Evolutionary conservation across 2,113 vertebrate species (phyloP).

Genomic region (Campylorhamphus procurvoides): DNA sequence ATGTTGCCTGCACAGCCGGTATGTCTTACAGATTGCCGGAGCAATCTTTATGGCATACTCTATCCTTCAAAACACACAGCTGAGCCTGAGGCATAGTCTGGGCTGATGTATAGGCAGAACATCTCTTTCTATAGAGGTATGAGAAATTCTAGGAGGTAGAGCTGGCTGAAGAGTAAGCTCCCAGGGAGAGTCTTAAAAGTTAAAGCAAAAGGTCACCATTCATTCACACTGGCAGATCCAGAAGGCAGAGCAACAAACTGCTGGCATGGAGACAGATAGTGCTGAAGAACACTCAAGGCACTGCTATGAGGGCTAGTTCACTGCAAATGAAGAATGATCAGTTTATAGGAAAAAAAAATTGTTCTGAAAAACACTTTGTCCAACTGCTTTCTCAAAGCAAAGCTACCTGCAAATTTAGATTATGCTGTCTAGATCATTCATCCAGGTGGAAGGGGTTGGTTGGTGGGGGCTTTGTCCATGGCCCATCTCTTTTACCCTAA

Average conservation of each 20-base stretch:
- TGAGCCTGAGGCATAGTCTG: background rate
- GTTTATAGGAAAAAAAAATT: background rate
- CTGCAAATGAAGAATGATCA: background rate
- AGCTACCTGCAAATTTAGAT: background rate
- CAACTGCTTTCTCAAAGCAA: background rate
- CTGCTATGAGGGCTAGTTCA: background rate
- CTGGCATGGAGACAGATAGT: background rate
- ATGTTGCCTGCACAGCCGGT: background rate
- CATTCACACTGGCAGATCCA: background rate
- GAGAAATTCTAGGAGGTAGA: background rate
- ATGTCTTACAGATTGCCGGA: background rate
- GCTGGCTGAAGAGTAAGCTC: background rate
- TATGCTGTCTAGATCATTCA: background rate
- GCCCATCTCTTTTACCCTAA: background rate
- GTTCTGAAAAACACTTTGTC: background rate
- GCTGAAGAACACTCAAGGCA: background rate
- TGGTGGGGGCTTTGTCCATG: accelerated
- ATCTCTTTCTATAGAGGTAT: background rate
- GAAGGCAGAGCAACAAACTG: background rate
- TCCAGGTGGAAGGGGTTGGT: background rate
- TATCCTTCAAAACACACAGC: background rate
- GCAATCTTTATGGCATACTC: background rate
- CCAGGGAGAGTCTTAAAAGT: background rate
- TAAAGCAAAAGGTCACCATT: background rate
- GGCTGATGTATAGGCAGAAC: background rate